Evolutionary conservation across 2,888 invertebrate genomes (phyloP).

Genomic region (Spatulosminthurus flaviceps): DNA sequence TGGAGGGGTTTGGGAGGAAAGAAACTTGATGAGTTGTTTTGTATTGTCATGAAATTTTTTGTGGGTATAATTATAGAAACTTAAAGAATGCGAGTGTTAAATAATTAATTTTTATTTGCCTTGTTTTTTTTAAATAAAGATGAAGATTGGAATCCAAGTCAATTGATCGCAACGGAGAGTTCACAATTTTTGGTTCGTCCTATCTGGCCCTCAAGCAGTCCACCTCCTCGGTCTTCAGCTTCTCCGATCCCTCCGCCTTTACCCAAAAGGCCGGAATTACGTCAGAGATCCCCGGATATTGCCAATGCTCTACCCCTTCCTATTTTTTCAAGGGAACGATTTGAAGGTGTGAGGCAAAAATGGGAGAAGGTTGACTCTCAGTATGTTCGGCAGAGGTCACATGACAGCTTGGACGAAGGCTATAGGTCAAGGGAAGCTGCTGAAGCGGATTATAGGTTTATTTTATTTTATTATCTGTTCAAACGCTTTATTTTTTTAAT

Average conservation of each 20-base stretch:
- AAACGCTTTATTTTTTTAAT: no score
- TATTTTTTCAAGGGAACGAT: conserved; percentile 59
- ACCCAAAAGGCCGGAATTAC: conserved; percentile 64
- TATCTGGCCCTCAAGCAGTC: conserved; percentile 66
- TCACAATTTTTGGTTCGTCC: conserved; percentile 71
- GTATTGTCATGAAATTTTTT: not conserved
- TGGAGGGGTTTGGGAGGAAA: no score
- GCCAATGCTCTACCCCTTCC: conserved; percentile 64
- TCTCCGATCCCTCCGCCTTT: conserved; percentile 65
- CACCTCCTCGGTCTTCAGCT: conserved; percentile 68
- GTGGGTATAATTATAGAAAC: not conserved
- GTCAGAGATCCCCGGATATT: conserved; percentile 60
- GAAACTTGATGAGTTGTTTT: not conserved
- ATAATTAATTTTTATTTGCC: conserved; percentile 2
- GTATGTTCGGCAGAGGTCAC: conserved; percentile 61
- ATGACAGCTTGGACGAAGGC: conserved; percentile 63
- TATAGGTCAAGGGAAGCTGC: conserved; percentile 63
- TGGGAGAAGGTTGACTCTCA: conserved; percentile 63
- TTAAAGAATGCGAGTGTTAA: conserved; percentile 14
- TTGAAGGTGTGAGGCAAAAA: conserved; percentile 63
- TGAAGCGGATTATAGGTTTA: conserved; percentile 62
- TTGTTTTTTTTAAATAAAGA: conserved; percentile 70
- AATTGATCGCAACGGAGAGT: conserved; percentile 66
- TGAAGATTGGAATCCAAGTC: conserved; percentile 75
- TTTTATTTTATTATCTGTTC: not conserved